Base-by-base conservation (phyloP, 2,888 invertebrate species). In the Drosophila silvestris region DNA sequence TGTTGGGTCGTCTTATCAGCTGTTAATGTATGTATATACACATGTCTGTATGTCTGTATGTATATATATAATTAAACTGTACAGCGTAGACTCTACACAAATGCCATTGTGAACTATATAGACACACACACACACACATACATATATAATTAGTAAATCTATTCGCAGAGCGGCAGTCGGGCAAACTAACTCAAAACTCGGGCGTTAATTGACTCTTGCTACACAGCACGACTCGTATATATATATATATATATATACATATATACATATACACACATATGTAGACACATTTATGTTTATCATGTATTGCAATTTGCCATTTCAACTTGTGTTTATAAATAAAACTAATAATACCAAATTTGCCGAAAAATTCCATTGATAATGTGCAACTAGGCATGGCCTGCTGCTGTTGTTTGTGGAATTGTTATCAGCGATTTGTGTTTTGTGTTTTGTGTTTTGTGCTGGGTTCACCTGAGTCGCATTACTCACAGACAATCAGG, bases 361-460 rank as follows among this genome's bases (percentile, higher is more conserved):
- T 58, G 73, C 26, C 75, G 61, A 80, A 78, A 79, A 79, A 81
- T 78, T 78, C 78, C 78, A 80, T 78, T 80, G 80, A 78, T 78
- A 80, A 78, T 80, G 70, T 58, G 39, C 65, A 66, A 28, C 60
- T 62, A 47, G 61, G 16, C 47, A 47, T 47, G 26, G 16, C 35
- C 14, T 5, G 35, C 14, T 35, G 35, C 14, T 35, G 16, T 35
- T 16, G 16, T 16, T 35, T 35, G 14, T 26, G 26, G 47, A 9
- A 26, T 61, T 56, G 32, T 78, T 75, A 78, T 80, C 81, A 75
- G 63, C 41, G 51, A 63, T 67, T 35, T 30, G 26, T 56, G 70
- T 71, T 57, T 56, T 35, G 16, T 26, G 4, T 58, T 33, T 12
- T 33, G 33, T 47, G 44, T 4, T 28, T 50, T 14, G 50, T 16